phyloP scores from a whole-genome alignment of 2,113 vertebrate species.

The Pseudolaguvia tuberculata region DNA sequence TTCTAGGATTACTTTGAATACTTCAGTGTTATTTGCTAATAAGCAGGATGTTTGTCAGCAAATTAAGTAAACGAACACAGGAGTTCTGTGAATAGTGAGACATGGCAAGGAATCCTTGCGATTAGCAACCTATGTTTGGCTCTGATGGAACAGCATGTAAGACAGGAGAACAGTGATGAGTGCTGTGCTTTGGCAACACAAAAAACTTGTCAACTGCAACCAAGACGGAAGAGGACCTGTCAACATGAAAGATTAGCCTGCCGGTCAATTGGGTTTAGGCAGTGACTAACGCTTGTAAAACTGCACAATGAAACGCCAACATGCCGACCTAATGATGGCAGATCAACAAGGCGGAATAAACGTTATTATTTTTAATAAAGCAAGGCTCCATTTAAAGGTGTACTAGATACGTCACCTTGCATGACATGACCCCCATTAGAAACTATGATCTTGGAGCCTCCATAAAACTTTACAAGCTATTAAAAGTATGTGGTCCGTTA shows the following conservation, averaged over 20 bases:
- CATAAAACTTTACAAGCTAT: not conserved
- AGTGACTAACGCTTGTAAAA: not conserved
- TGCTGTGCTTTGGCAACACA: constrained; percentile 48
- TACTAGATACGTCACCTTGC: not conserved
- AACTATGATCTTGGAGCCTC: constrained; percentile 1
- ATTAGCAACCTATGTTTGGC: constrained; percentile 43
- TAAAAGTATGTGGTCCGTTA: not conserved
- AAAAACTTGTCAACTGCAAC: constrained; percentile 54
- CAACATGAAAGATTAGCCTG: constrained; percentile 56
- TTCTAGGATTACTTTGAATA: not conserved
- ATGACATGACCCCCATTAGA: constrained; percentile 24
- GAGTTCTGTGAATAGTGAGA: constrained; percentile 42
- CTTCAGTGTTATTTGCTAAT: constrained; percentile 38
- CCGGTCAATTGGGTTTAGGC: constrained; percentile 39
- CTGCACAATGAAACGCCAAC: not conserved
- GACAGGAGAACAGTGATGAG: constrained; percentile 53
- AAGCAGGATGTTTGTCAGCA: constrained; percentile 42
- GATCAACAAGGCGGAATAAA: not conserved
- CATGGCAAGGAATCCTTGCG: constrained; percentile 42
- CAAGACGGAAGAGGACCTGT: constrained; percentile 57
- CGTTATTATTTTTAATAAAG: constrained; percentile 23
- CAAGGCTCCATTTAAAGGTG: not conserved
- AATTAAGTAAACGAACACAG: constrained; percentile 35
- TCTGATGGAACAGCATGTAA: constrained; percentile 33
- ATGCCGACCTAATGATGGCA: not conserved